phyloP scores from a whole-genome alignment of 35 echinoderm and acorn worm species.

The Apostichopus japonicus region DNA sequence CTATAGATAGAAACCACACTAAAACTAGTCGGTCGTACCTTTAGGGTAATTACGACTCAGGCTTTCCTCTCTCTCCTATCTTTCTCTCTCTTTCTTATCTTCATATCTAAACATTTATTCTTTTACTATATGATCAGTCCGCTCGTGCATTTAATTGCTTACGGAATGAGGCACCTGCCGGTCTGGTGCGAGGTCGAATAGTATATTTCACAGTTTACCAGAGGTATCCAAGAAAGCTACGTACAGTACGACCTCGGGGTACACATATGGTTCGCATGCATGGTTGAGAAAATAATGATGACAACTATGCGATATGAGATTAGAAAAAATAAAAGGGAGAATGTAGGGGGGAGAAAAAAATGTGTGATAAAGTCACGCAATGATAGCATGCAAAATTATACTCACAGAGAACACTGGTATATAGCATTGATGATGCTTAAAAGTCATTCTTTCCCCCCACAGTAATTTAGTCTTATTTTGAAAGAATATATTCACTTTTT shows the following conservation, averaged over 20 bases:
- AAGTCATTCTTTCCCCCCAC: too few species aligned
- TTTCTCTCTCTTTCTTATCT: not conserved
- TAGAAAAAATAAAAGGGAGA: not conserved
- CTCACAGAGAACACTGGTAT: too few species aligned
- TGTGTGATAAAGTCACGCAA: not conserved
- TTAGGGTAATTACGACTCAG: not conserved
- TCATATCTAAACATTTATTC: not conserved
- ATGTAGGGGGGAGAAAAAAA: not conserved
- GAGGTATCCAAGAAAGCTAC: not conserved
- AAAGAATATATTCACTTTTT: too few species aligned
- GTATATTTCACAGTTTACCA: slow-evolving; percentile 15
- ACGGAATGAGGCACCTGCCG: slow-evolving; percentile 39
- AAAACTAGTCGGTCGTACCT: not conserved
- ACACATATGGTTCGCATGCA: slow-evolving; percentile 42
- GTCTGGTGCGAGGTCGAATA: slow-evolving; percentile 13
- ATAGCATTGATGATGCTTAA: too few species aligned
- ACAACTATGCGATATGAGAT: not conserved
- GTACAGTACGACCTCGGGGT: slow-evolving; percentile 1
- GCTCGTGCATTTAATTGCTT: slow-evolving; percentile 50
- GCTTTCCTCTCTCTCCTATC: not conserved
- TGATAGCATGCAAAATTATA: too few species aligned
- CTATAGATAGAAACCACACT: not conserved
- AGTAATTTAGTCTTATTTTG: too few species aligned
- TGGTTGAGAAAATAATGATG: not conserved
- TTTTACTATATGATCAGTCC: not conserved